A percentile compares a stretch with the other conserved stretches of the same genome.
Conservation (phyloP, 2,888 invertebrate species). For the Acrobasis repandana region DNA sequence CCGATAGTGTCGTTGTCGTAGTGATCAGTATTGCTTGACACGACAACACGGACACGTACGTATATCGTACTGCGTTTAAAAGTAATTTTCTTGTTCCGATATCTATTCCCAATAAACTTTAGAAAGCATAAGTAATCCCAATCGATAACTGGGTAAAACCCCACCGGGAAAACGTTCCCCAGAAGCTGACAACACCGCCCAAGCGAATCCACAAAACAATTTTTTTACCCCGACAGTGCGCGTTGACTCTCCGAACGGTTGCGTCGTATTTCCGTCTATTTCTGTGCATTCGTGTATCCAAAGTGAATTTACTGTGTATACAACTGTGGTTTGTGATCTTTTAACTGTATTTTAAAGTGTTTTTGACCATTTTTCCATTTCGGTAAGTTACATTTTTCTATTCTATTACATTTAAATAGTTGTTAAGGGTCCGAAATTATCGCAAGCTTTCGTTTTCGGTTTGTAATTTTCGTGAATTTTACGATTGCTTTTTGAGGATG, state of each 20-base stretch:
- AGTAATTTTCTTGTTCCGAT: no score
- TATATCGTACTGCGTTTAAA: no score
- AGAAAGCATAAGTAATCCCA: neutral
- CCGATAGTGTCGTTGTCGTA: no score
- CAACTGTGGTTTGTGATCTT: conserved; percentile 2
- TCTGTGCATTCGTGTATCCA: conserved; percentile 11
- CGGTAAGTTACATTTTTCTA: conserved; percentile 6
- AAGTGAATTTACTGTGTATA: conserved; percentile 2
- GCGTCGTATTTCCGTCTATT: neutral
- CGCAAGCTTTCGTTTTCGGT: conserved; percentile 2
- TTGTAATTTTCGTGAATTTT: conserved; percentile 16
- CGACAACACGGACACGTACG: no score
- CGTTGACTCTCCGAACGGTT: conserved; percentile 30
- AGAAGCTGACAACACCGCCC: conserved; percentile 21
- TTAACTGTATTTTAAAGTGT: conserved; percentile 17
- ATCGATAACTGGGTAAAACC: neutral
- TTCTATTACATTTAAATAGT: conserved; percentile 5
- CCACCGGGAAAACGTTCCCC: neutral
- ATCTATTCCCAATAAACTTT: no score
- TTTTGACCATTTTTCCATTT: conserved; percentile 22
- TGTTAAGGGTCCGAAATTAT: conserved; percentile 2
- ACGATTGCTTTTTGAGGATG: conserved; percentile 1
- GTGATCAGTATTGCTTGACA: no score
- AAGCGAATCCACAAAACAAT: conserved; percentile 42
- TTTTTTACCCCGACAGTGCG: conserved; percentile 43